These are phyloP conservation scores for Leptinotarsa rubiginosa DNA, from an alignment of 2,888 invertebrate genomes.

Conservation along the genomic window DNA sequence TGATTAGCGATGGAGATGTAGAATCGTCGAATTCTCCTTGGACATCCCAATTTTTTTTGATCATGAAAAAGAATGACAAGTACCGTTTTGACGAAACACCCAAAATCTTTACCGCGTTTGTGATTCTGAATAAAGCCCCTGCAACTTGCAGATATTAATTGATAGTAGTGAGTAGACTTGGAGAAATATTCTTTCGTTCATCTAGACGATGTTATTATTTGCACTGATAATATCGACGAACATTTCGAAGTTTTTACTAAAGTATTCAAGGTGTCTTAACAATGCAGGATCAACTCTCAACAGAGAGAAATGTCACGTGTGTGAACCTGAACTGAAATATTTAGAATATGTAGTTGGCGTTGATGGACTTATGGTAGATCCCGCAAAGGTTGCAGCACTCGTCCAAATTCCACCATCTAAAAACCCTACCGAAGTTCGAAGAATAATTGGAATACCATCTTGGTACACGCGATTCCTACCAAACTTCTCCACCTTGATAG, in stretches of 20 bases:
- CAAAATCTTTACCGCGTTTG: slow-evolving; percentile 51
- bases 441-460: slow-evolving; percentile 24
- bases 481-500: slow-evolving; percentile 12
- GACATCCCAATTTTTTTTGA: slow-evolving; percentile 48
- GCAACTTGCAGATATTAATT: slow-evolving; percentile 49
- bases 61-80: slow-evolving; percentile 54
- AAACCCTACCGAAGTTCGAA: slow-evolving; percentile 23
- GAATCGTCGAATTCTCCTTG: slow-evolving; percentile 54
- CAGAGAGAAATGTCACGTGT: slow-evolving; percentile 35
- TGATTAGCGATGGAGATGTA: slow-evolving; percentile 49
- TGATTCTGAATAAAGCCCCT: slow-evolving; percentile 47
- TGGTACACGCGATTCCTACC: slow-evolving; percentile 32
- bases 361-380: slow-evolving; percentile 32
- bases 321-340: slow-evolving; percentile 31
- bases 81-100: slow-evolving; percentile 42
- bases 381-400: slow-evolving; percentile 33
- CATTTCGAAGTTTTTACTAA: slow-evolving; percentile 43
- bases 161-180: slow-evolving; percentile 48
- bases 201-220: slow-evolving; percentile 50
- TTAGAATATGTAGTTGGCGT: slow-evolving; percentile 37
- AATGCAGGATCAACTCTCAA: slow-evolving; percentile 47
- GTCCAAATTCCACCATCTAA: slow-evolving; percentile 17
- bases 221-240: slow-evolving; percentile 36
- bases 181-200: slow-evolving; percentile 50
- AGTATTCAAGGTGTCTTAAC: slow-evolving; percentile 38